Evolutionary conservation across 2,888 invertebrate genomes (phyloP), one percentile per base, ranked within the genome.

Genomic region (Archips xylosteana): DNA sequence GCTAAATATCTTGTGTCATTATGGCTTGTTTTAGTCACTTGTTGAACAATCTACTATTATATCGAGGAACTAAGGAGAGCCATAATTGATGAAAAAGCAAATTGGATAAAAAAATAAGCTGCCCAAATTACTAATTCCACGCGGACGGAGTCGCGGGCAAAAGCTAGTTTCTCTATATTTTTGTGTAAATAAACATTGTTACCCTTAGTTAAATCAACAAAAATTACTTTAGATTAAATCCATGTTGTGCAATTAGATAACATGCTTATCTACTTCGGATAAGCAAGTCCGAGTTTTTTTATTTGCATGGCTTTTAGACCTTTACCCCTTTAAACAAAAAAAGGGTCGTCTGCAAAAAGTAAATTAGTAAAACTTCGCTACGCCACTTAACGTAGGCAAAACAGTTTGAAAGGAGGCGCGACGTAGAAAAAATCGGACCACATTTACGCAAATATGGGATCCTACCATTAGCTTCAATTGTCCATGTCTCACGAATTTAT

Each of bases 311-410:
- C 81, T 82, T 81, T 81, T 79, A 81, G 82, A 80, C 78, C 78
- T 82, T 85, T 81, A 83, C 71, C 78, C 89, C 87, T 89, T 90
- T 87, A 10, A 80, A 84, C 81, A 88, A 89, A 91, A 91, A 88
- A 87, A 80, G 68, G 77, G 78, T 80, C 76, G 74, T 65, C 78
- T 80, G 80, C 68, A 89, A 89, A 89, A 90, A 87, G 85, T 85
- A 87, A 92, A 92, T 92, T 92, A 92, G 91, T 90, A 79, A 79
- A 83, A 88, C 90, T 91, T 83, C 63, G 89, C 86, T 85, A 91
- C 87, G 86, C 87, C 92, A 92, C 94, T 94, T 92, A 91, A 88
- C 87, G 82, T 86, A 91, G 89, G 83, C 92, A 90, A 89, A 94
- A 94, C 91, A 92, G 83, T 81, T 89, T 87, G 84, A 87, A 87